phyloP scores from a whole-genome alignment of 2,797 vertebrate genomes.

The Gymnodraco acuticeps region DNA sequence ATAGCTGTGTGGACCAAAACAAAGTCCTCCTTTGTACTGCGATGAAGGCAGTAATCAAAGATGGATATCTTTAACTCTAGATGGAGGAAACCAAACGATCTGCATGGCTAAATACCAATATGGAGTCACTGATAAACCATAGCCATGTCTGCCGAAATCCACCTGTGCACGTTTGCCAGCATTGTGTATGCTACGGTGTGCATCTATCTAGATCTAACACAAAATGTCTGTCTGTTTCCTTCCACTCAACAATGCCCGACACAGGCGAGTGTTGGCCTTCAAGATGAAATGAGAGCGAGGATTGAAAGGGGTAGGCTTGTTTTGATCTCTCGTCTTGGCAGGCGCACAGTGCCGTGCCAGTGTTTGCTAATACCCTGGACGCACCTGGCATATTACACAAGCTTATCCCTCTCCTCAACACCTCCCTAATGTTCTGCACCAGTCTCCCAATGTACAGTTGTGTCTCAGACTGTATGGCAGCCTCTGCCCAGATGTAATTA shows the following conservation, averaged over 20 bases:
- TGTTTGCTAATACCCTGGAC: conserved; percentile 68
- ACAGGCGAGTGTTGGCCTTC: conserved; percentile 46
- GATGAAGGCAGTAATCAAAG: conserved; percentile 6
- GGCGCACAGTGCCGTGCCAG: conserved; percentile 60
- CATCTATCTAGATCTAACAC: not conserved
- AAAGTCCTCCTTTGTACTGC: not conserved
- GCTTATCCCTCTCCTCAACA: conserved; percentile 76
- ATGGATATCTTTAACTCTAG: conserved; percentile 6
- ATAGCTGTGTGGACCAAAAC: not conserved
- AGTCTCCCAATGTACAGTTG: conserved; percentile 42
- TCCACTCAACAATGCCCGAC: conserved; percentile 19
- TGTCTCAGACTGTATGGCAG: conserved; percentile 50
- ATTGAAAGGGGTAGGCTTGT: conserved; percentile 47
- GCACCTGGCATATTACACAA: conserved; percentile 78
- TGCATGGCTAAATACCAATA: not conserved
- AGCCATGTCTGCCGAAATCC: conserved; percentile 1
- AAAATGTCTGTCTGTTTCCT: conserved; percentile 32
- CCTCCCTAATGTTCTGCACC: conserved; percentile 65
- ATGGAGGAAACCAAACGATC: conserved; percentile 19
- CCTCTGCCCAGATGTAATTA: conserved; percentile 68
- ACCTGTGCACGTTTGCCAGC: not conserved
- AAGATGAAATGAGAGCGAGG: conserved; percentile 48
- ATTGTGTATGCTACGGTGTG: conserved; percentile 2
- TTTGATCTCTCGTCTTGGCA: conserved; percentile 72
- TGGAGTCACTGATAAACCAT: not conserved